phyloP scores from a whole-genome alignment of 2,797 vertebrate species.

The Gorsachius magnificus region DNA sequence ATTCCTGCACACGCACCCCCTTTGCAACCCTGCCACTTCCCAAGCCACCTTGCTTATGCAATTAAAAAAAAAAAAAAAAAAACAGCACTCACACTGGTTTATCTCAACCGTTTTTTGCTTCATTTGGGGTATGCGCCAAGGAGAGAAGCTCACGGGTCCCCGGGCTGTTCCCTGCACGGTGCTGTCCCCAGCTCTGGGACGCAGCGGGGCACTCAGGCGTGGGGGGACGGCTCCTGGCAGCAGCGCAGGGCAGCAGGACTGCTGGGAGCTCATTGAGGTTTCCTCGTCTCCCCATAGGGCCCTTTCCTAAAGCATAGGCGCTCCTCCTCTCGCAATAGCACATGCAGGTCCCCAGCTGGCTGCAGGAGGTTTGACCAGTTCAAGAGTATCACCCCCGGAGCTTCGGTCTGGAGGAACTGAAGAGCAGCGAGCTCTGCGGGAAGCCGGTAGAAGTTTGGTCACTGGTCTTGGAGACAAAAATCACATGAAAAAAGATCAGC shows the following conservation, averaged over 20 bases:
- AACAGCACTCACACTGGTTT: background rate
- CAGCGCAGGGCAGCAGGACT: background rate
- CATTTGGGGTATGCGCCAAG: rapidly evolving
- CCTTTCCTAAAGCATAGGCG: background rate
- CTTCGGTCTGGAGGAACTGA: background rate
- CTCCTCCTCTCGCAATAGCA: background rate
- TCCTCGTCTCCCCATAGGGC: background rate
- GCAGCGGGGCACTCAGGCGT: rapidly evolving
- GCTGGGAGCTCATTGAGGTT: background rate
- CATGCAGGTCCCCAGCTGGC: rapidly evolving
- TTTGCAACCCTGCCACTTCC: rapidly evolving
- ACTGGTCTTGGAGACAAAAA: background rate
- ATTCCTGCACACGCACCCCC: background rate
- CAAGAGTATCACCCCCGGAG: background rate
- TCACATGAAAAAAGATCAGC: background rate
- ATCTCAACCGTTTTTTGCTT: rapidly evolving
- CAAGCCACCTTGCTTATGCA: background rate
- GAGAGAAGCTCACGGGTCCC: rapidly evolving
- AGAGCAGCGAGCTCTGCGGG: background rate
- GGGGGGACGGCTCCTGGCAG: rapidly evolving
- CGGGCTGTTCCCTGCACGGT: background rate
- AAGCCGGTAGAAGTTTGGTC: background rate
- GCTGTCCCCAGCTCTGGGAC: background rate
- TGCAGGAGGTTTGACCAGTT: background rate
- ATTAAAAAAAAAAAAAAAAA: background rate